Conservation (phyloP, 2,797 vertebrate species). For the Lates japonicus region DNA sequence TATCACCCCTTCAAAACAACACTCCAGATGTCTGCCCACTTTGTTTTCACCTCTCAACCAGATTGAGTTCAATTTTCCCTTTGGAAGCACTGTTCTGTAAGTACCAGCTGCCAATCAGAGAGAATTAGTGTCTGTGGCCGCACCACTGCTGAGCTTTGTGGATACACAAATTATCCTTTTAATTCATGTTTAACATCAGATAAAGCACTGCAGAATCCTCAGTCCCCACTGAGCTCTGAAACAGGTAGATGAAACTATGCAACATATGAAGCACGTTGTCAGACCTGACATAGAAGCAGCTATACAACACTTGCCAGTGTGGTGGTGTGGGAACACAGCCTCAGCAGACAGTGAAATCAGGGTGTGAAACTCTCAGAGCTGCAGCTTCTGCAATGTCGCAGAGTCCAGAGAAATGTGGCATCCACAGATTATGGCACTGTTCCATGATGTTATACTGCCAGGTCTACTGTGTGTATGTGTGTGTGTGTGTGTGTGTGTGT, state of each 20-base stretch:
- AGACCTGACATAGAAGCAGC: slow-evolving; percentile 1
- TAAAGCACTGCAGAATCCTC: not conserved
- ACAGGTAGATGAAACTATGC: slow-evolving; percentile 8
- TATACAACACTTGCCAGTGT: slow-evolving; percentile 19
- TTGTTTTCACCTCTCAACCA: slow-evolving; percentile 23
- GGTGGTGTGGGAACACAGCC: slow-evolving; percentile 36
- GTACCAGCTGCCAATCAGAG: slow-evolving; percentile 25
- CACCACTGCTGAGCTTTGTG: not conserved
- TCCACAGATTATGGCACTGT: slow-evolving; percentile 70
- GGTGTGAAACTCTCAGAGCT: slow-evolving; percentile 65
- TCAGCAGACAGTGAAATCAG: slow-evolving; percentile 38
- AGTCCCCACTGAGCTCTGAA: not conserved
- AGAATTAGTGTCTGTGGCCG: slow-evolving; percentile 34
- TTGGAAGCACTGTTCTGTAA: slow-evolving; percentile 3
- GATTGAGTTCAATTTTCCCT: not conserved
- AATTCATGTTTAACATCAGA: slow-evolving; percentile 2
- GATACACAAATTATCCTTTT: not conserved
- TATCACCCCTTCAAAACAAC: slow-evolving; percentile 11
- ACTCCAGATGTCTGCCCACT: slow-evolving; percentile 19
- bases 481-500: not conserved
- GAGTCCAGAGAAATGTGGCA: slow-evolving; percentile 80
- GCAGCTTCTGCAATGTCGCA: slow-evolving; percentile 73
- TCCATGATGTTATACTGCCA: slow-evolving; percentile 59
- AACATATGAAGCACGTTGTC: not conserved
- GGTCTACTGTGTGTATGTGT: slow-evolving; percentile 14